These are phyloP conservation scores for Leucoraja erinaceus DNA, from an alignment of 2,113 vertebrate species.

Conservation along the genomic window DNA sequence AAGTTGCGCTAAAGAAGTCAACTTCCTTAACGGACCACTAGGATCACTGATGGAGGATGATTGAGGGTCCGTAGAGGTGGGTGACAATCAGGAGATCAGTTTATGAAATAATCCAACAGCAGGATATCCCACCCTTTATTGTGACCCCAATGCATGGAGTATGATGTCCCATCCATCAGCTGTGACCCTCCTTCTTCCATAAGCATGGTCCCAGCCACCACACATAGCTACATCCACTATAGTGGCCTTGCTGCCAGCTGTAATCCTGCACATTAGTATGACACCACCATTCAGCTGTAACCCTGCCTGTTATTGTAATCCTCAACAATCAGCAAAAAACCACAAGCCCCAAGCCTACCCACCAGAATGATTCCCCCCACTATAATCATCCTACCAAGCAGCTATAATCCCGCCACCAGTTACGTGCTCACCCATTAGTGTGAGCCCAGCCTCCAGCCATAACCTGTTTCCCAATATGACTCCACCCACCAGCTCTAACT, in stretches of 20 bases:
- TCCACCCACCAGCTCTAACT: not conserved
- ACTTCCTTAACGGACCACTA: not conserved
- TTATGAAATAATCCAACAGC: not conserved
- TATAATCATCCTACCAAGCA: not conserved
- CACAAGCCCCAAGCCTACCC: too few species aligned
- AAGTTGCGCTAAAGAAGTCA: not conserved
- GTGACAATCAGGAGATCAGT: not conserved
- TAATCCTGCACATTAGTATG: too few species aligned
- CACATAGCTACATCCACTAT: too few species aligned
- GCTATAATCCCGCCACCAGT: not conserved
- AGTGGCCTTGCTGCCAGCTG: too few species aligned
- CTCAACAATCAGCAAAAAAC: too few species aligned
- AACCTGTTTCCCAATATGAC: not conserved
- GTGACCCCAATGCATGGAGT: too few species aligned
- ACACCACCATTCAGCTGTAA: too few species aligned
- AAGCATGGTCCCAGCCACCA: too few species aligned
- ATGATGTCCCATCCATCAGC: too few species aligned
- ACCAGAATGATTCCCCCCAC: too few species aligned
- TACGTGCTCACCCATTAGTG: not conserved
- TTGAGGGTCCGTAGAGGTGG: not conserved
- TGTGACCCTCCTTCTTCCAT: too few species aligned
- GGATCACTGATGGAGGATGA: not conserved
- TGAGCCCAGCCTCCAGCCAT: not conserved
- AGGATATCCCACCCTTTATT: not conserved
- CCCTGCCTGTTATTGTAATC: too few species aligned